phyloP scores from a whole-genome alignment of 2,113 vertebrate species.

The Ciconia boyciana region DNA sequence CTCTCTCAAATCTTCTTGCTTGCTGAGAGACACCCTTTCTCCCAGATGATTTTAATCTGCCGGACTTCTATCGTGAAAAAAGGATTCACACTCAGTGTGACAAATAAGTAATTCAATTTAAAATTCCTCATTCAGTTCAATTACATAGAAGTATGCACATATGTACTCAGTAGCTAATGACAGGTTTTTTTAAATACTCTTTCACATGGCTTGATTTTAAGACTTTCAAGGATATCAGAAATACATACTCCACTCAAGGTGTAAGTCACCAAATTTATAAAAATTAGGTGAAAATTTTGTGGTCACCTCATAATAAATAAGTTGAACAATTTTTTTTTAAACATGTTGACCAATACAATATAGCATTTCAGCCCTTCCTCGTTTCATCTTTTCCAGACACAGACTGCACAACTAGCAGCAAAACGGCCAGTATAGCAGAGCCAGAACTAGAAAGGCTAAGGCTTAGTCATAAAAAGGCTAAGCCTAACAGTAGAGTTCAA shows the following conservation, averaged over 20 bases:
- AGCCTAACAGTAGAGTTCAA: not conserved
- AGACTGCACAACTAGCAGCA: not conserved
- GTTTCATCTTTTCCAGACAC: not conserved
- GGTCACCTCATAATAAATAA: not conserved
- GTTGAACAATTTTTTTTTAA: not conserved
- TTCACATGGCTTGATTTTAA: not conserved
- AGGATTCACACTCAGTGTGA: not conserved
- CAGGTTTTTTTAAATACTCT: not conserved
- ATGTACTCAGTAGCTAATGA: not conserved
- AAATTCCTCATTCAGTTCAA: constrained; percentile 4
- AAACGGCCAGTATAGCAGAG: not conserved
- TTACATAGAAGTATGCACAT: not conserved
- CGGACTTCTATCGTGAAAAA: not conserved
- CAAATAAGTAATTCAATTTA: constrained; percentile 4
- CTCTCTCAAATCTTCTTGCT: not conserved
- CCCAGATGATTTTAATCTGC: not conserved
- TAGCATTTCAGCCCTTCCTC: not conserved
- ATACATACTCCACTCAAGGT: not conserved
- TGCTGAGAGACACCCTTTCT: not conserved
- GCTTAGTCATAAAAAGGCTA: not conserved
- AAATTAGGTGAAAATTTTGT: not conserved
- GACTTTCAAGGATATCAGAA: not conserved
- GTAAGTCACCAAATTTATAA: not conserved
- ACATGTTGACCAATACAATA: not conserved
- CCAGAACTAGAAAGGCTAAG: not conserved